Evolutionary conservation across 2,888 invertebrate species (phyloP).

Genomic region (Mongoloraphidia duomilia): DNA sequence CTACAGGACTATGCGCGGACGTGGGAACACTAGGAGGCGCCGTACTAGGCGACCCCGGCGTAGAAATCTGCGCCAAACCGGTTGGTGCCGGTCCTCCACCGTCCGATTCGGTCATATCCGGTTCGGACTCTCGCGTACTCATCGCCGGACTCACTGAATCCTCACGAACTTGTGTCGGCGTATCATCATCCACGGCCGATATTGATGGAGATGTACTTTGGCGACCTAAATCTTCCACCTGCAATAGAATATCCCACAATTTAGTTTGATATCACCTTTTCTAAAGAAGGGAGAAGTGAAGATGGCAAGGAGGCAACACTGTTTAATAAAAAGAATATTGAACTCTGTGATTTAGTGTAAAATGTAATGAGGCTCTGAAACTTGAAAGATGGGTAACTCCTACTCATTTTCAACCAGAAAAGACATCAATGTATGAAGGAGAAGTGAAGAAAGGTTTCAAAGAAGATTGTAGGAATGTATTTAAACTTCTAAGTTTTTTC

Average conservation of each 20-base stretch:
- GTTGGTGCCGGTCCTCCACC: neutral
- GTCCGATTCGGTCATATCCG: constrained; percentile 1
- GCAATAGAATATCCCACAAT: neutral
- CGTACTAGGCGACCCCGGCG: constrained; percentile 22
- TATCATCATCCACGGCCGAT: constrained; percentile 6
- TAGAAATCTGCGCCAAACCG: neutral
- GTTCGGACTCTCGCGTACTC: neutral
- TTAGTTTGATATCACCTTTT: no score
- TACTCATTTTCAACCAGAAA: no score
- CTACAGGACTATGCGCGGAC: constrained; percentile 20
- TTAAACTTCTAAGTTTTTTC: no score
- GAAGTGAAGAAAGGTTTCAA: no score
- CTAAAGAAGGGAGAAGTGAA: no score
- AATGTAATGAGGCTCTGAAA: no score
- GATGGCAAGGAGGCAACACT: no score
- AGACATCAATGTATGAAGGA: no score
- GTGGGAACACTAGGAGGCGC: constrained; percentile 26
- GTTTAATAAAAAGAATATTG: no score
- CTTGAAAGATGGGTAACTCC: no score
- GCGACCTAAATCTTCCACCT: constrained; percentile 5
- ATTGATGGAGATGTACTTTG: constrained; percentile 5
- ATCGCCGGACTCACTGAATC: constrained; percentile 2
- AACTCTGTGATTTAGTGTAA: no score
- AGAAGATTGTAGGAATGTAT: no score
- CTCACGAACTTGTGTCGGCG: neutral